Percentiles rank a stretch among this genome's conserved stretches.
Conservation (phyloP, 2,797 vertebrate genomes). For the Rhabdophis nuchalis region DNA sequence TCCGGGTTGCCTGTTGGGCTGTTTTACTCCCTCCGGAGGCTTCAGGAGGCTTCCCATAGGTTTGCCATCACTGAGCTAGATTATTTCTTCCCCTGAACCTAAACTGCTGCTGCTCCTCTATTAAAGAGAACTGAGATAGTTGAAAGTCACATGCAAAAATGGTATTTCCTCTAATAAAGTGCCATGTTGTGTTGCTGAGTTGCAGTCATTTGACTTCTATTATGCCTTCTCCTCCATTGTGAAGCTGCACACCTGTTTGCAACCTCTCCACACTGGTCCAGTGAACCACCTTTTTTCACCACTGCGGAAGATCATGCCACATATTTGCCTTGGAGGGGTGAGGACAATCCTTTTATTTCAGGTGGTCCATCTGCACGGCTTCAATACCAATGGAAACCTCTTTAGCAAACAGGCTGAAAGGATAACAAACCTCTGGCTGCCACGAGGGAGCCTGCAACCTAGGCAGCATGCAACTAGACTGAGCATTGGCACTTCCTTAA, state of each 20-base stretch:
- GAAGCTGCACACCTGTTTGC: constrained; percentile 76
- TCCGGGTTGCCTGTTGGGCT: no score
- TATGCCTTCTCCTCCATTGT: constrained; percentile 59
- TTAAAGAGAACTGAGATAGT: not conserved
- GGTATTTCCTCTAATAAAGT: not conserved
- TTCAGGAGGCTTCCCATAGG: no score
- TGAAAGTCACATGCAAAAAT: not conserved
- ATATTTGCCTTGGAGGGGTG: constrained; percentile 78
- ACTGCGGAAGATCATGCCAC: constrained; percentile 74
- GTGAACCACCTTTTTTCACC: constrained; percentile 75
- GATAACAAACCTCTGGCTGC: not conserved
- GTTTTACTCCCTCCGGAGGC: no score
- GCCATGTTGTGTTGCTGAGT: constrained; percentile 9
- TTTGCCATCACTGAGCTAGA: no score
- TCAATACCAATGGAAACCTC: constrained; percentile 33
- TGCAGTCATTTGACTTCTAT: constrained; percentile 62
- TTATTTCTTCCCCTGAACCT: not conserved
- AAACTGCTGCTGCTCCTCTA: not conserved
- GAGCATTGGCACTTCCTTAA: constrained; percentile 21
- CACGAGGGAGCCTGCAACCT: not conserved
- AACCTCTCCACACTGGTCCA: constrained; percentile 76
- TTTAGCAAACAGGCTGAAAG: constrained; percentile 25
- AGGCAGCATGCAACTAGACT: constrained; percentile 47
- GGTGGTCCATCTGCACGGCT: constrained; percentile 71
- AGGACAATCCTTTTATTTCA: constrained; percentile 67